Evolutionary conservation across 2,888 invertebrate species (phyloP), one percentile per base, ranked within the genome.

Genomic region (Phalangium opilio): DNA sequence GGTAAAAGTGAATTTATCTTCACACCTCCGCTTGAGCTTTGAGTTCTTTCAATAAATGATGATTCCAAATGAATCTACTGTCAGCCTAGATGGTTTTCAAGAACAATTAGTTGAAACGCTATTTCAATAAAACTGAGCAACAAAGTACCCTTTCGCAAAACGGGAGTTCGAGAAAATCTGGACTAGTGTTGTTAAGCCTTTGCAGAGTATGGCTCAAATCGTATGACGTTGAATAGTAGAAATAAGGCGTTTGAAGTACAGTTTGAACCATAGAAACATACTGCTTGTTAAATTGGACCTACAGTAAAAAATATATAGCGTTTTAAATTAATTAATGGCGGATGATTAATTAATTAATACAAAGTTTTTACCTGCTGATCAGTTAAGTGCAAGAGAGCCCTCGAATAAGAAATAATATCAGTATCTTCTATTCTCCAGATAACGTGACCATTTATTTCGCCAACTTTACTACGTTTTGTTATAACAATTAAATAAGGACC

Each of bases 171-270:
- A 82, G 73, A 64, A 87, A 89, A 56, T 86, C 85, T 0, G 84
- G 80, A 0, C 82, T 75, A 45, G 83, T 83, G 45, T 81, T 80
- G 59, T 83, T 81, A 54, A 91, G 70, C 53, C 90, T 72, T 66
- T 98, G 95, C 64, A 90, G 73, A 1, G 86, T 77, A 66, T 93
- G 91, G 19, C 89, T 87, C 47, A 98, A 68, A 68, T 98, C 96
- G 62, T 87, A 89, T 1, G 84, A 81, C 60, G 89, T 85, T 14
- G 91, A 93, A 70, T 87, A 96, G 69, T 93, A 98, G 59, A 85
- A 84, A 59, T 79, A 78, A 1, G 89, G 86, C 1, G 84, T 83
- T 35, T 79, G 76, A 45, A 98, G 70, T 1, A 86, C 81, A 49
- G 74, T 72, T 49, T 83, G 80, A 11, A 96, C 63, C 86, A 98